These are phyloP conservation scores for Phasia obesa DNA, from an alignment of 2,888 invertebrate genomes.

Conservation along the genomic window DNA sequence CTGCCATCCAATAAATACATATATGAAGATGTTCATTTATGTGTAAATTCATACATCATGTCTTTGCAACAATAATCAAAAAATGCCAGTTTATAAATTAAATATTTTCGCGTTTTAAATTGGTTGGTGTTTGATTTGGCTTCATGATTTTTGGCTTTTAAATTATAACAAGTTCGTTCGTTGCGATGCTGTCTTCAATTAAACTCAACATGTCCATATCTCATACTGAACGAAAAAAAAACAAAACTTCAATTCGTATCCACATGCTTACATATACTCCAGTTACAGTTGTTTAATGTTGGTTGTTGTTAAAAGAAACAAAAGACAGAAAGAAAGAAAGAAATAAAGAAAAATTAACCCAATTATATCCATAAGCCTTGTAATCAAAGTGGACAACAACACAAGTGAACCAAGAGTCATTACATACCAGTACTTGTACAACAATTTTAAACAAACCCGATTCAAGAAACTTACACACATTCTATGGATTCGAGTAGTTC, in stretches of 20 bases:
- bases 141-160: conserved; percentile 27
- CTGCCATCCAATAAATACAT: conserved; percentile 39
- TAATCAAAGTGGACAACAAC: conserved; percentile 64
- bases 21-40: conserved; percentile 4
- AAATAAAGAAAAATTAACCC: conserved; percentile 71
- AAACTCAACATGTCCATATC: conserved; percentile 62
- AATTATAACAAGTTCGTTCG: conserved; percentile 59
- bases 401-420: conserved; percentile 38
- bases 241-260: conserved; percentile 16
- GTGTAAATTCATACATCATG: conserved; percentile 7
- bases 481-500: neutral
- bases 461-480: conserved; percentile 19
- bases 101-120: conserved; percentile 28
- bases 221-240: conserved; percentile 21
- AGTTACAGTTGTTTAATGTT: conserved; percentile 49
- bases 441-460: conserved; percentile 33
- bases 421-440: conserved; percentile 15
- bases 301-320: conserved; percentile 52
- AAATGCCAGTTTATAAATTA: conserved; percentile 40
- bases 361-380: conserved; percentile 68
- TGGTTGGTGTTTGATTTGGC: conserved; percentile 30
- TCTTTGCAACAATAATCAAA: neutral
- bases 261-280: too few relatives aligned
- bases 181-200: conserved; percentile 56
- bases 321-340: conserved; percentile 33